Base-by-base conservation (phyloP, 1,140 invertebrate genomes). In the Drosophila nigromelanica region DNA sequence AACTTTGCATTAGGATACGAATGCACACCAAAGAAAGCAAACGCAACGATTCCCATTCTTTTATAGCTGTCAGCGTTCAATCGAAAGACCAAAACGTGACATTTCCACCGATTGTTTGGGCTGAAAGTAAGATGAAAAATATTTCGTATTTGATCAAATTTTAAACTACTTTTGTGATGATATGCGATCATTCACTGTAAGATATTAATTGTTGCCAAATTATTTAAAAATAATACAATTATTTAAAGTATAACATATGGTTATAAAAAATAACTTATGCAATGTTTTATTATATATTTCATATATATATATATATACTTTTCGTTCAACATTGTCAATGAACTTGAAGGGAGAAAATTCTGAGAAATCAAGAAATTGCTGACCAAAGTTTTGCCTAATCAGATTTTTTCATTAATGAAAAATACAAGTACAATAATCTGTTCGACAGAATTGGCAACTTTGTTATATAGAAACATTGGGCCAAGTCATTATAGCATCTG, bases 1-100 rank as follows among this genome's bases (percentile, higher is more conserved):
- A 73, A 68, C 69, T 79, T 73, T 76, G 68, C 73, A 87, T 85
- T 86, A 86, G 77, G 82, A 85, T 47, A 42, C 55, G 52, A 68
- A 58, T 64, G 67, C 56, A 51, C 5, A 51, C 5, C 24, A 30
- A 8, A 45, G 51, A 72, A 76, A 66, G 55, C 27, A 40, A 50
- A 72, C 14, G 12, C 40, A 24, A 35, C 43, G 39, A 58, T 58
- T 62, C 47, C 37, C 33, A 15, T 27, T 55, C 37, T 59, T 43
- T 30, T 43, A 18, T 21, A 12, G 33, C 35, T 40, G 33, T 55
- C 35, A 24, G 33, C 7, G 18, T 52, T 30, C 50, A 51, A 51
- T 55, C n/a, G n/a, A 71, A 50, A 71, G 51, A 48, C 11, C 51
- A n/a, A 72, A 54, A 73, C 70, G 70, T 73, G 70, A 73, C 63